These are phyloP conservation scores for Colius striatus DNA, from an alignment of 2,113 vertebrate species.

Conservation along the genomic window DNA sequence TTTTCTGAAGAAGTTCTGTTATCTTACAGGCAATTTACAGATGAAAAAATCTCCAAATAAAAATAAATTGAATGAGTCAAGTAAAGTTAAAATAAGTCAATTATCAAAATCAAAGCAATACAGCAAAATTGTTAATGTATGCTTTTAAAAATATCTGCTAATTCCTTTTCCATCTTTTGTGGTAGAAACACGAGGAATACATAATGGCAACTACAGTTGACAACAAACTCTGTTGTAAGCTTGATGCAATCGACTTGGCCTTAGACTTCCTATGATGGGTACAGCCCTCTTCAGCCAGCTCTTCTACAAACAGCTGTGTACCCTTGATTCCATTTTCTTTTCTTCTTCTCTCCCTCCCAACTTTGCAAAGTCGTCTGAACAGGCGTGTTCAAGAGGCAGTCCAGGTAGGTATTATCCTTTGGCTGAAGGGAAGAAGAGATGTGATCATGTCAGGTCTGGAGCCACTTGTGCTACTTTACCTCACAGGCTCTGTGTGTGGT, in stretches of 20 bases:
- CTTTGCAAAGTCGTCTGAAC: background rate
- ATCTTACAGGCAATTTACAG: background rate
- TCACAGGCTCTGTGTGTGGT: background rate
- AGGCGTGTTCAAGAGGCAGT: background rate
- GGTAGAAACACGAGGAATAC: background rate
- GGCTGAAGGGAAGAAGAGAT: background rate
- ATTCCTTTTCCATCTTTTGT: background rate
- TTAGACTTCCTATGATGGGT: background rate
- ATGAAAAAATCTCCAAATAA: background rate
- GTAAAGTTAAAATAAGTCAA: background rate
- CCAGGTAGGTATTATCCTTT: background rate
- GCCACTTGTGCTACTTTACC: accelerated
- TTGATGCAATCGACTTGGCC: background rate
- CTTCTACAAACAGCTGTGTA: background rate
- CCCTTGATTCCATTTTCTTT: background rate
- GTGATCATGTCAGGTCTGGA: accelerated
- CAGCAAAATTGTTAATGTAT: background rate
- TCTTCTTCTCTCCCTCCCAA: background rate
- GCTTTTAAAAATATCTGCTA: background rate
- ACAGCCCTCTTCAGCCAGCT: background rate
- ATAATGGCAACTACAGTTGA: background rate
- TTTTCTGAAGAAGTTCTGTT: background rate
- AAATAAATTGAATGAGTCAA: background rate
- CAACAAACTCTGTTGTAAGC: background rate
- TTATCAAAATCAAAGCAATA: background rate